These are phyloP conservation scores for Corapipo altera DNA, from an alignment of 2,113 vertebrate species.

Conservation along the genomic window DNA sequence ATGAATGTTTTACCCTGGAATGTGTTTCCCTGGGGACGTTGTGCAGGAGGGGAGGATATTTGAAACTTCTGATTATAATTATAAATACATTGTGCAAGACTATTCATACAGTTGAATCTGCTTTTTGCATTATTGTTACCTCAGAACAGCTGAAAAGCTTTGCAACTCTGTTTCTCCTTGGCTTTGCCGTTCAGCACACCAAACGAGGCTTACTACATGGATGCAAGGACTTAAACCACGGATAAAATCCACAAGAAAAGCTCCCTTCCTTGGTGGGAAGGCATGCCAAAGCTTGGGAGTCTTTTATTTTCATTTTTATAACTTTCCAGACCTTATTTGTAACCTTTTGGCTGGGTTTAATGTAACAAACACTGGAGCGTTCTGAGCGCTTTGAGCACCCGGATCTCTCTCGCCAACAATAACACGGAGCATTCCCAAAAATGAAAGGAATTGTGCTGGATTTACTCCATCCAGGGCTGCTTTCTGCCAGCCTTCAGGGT, in stretches of 20 bases:
- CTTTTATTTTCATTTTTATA: neutral
- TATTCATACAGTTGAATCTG: neutral
- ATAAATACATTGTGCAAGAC: slow-evolving; percentile 6
- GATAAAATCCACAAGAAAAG: neutral
- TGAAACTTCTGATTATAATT: slow-evolving; percentile 11
- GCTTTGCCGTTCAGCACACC: neutral
- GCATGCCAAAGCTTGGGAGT: neutral
- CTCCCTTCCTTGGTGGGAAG: neutral
- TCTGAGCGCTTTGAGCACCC: neutral
- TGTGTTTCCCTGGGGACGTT: neutral
- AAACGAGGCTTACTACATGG: accelerated
- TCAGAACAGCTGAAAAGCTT: neutral
- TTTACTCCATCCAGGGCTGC: neutral
- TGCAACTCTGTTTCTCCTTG: neutral
- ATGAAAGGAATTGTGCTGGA: neutral
- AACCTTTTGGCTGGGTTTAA: neutral
- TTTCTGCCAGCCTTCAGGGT: neutral
- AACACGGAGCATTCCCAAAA: neutral
- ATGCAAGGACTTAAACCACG: accelerated
- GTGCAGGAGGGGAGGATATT: slow-evolving; percentile 9
- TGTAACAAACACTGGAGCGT: neutral
- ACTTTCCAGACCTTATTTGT: neutral
- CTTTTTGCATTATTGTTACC: neutral
- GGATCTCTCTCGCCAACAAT: neutral
- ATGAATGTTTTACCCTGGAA: neutral